phyloP scores from a whole-genome alignment of 1,140 invertebrate species.

The Cydia fagiglandana region DNA sequence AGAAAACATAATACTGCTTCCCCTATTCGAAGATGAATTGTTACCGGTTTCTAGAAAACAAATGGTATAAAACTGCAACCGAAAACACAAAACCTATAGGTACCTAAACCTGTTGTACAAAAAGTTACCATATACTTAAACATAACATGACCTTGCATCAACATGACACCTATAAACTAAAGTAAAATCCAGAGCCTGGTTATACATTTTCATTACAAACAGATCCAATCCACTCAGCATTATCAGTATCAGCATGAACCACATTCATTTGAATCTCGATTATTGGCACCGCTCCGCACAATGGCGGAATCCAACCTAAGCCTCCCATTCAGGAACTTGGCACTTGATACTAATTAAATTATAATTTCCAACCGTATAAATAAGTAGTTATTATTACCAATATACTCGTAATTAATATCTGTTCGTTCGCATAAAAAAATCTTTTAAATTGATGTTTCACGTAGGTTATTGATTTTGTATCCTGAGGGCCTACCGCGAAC shows the following conservation, averaged over 20 bases:
- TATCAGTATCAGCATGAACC: slow-evolving; percentile 22
- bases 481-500: too few relatives aligned
- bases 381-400: neutral
- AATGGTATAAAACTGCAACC: too few relatives aligned
- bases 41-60: too few relatives aligned
- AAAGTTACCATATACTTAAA: neutral
- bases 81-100: too few relatives aligned
- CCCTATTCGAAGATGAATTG: too few relatives aligned
- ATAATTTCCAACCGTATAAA: neutral
- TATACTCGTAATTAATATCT: too few relatives aligned
- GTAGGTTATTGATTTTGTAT: too few relatives aligned
- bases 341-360: neutral
- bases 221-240: slow-evolving; percentile 18
- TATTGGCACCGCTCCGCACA: slow-evolving; percentile 1
- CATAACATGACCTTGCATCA: neutral
- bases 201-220: neutral
- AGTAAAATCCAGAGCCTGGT: neutral
- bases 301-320: neutral
- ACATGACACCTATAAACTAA: neutral
- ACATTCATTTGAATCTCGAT: slow-evolving; percentile 12
- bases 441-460: too few relatives aligned
- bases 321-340: neutral
- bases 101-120: too few relatives aligned
- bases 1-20: too few relatives aligned
- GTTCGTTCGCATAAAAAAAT: too few relatives aligned